Base-by-base conservation (phyloP, 2,888 invertebrate genomes). In the Melieria picta region DNA sequence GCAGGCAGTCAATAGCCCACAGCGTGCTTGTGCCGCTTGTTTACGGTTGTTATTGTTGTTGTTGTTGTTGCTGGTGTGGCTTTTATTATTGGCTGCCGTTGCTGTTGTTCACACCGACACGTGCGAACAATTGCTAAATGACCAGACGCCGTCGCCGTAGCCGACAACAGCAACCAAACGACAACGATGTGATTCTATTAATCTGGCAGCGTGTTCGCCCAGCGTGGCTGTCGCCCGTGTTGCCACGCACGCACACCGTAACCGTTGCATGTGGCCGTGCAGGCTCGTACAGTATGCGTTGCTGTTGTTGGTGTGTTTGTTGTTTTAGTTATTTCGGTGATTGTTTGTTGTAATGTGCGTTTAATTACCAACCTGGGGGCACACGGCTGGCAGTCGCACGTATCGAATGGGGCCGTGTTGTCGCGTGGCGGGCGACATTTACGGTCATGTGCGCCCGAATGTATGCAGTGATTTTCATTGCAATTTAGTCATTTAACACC, bases 121-220 rank as follows among this genome's bases (percentile, higher is more conserved):
- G 73, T 73, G 73, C 68, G 71, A 73, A 73, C 73, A 73, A 73
- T 73, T 73, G 73, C 73, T 65, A 71, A 73, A 71, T 68, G 71
- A 71, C 55, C 71, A 50, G 50, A 70, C 50, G 60, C 64, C 30
- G 3, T 30, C 30, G 30, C 30, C 30, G 30, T 30, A 30, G 30
- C 30, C 30, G 30, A 30, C 30, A 30, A 30, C 30, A 30, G 30
- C 30, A 30, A 30, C 30, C 30, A 30, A 30, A 30, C 30, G 30
- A 30, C 30, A 30, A 30, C 30, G 30, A 30, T 56, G 57, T 66
- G 70, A 70, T 73, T 73, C 72, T 73, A 70, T 73, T 73, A 73
- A 71, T 67, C 67, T 60, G 70, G 60, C 56, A n/a, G 60, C 65
- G 45, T 64, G 64, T 57, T 63, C 11, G 13, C 50, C 45, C 64